Evolutionary conservation across 2,797 vertebrate genomes (phyloP), one percentile per base, ranked within the genome.

Genomic region (Schizopygopsis pylzovi): DNA sequence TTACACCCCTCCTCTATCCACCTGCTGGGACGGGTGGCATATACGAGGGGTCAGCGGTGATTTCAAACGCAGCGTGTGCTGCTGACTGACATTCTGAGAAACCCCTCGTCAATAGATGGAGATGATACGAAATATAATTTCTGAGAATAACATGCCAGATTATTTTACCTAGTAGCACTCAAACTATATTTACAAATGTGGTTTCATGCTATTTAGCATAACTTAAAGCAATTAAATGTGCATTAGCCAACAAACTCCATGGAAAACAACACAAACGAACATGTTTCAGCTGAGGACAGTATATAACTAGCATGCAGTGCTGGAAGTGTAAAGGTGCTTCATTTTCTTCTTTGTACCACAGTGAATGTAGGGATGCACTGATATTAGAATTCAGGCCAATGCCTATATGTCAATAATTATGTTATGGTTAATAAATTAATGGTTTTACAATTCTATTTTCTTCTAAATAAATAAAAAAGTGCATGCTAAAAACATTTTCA

Each of bases 1-100:
- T 67, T 86, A 70, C 25, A 76, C 73, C 72, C 73, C 73, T 68
- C 65, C 39, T 72, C 82, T 49, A 79, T 72, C 65, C 41, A 43
- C 54, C 20, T 73, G 43, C 63, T 15, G 28, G 47, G 77, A 73
- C 20, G 52, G 49, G 4, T 85, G 67, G 49, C 77, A 72, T 80
- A 80, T 63, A 80, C 13, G 22, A 80, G 54, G 76, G 84, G 77
- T 85, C 68, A 80, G 13, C 4, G 22, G 39, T 85, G 77, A 79
- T 80, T 80, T 85, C 43, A 80, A 80, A 63, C 5, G 9, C 43
- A 49, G 16, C 6, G 52, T 70, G 65, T 39, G n/a, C 39, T 43
- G 41, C 39, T 59, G 41, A 49, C 12, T 85, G 83, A 59, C 83
- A 72, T 79, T 71, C 67, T 39, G 25, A 43, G 8, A 25, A 79